Percentiles rank a stretch among this genome's conserved stretches.
phyloP scores from a whole-genome alignment of 2,888 invertebrate species.

The Luperina nickerlii region DNA sequence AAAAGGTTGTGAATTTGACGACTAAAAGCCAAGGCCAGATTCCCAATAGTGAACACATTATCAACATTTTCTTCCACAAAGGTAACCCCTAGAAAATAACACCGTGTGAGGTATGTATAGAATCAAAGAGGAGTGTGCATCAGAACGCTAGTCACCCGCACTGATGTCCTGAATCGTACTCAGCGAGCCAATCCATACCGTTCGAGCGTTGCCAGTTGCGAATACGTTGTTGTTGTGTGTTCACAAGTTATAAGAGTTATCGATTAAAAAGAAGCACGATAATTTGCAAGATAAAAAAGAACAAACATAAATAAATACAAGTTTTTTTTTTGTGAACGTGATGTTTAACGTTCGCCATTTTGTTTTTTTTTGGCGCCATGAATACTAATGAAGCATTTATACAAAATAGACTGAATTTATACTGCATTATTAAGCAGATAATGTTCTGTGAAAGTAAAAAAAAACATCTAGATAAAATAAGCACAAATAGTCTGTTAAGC shows the following conservation, averaged over 20 bases:
- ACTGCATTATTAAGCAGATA: neutral
- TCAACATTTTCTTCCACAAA: neutral
- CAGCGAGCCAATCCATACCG: conserved; percentile 77
- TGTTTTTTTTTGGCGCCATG: neutral
- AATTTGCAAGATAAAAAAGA: neutral
- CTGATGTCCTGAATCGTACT: conserved; percentile 74
- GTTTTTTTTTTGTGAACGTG: neutral
- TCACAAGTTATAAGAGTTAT: conserved; percentile 51
- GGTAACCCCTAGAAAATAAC: neutral
- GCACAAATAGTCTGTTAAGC: neutral
- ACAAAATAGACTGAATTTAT: neutral
- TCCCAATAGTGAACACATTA: neutral
- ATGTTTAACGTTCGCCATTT: conserved; percentile 7
- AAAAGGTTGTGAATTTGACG: neutral
- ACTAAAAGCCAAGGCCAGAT: neutral
- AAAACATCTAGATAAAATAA: too few relatives aligned
- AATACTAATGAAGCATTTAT: too few relatives aligned
- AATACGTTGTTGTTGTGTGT: conserved; percentile 71
- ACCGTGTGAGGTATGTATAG: conserved; percentile 26
- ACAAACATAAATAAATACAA: neutral
- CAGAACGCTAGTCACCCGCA: conserved; percentile 53
- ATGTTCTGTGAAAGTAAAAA: neutral
- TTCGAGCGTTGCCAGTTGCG: conserved; percentile 74
- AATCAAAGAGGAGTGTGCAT: conserved; percentile 39
- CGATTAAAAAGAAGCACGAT: neutral